These are phyloP conservation scores for Paguma larvata DNA, from an alignment of 2,797 vertebrate species.

Conservation along the genomic window DNA sequence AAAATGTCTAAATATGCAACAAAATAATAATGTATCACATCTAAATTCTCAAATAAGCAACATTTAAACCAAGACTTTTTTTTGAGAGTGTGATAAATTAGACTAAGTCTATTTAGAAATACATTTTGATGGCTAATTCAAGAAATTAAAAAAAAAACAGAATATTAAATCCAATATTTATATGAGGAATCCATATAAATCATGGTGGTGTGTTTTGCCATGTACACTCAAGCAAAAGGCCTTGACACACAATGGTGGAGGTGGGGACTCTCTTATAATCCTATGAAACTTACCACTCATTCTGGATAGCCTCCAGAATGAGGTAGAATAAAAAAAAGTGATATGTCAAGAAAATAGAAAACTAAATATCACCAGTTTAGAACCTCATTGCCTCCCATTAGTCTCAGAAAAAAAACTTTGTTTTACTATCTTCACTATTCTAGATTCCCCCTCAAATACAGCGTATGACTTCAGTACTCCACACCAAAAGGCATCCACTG, in stretches of 20 bases:
- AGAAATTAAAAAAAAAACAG: background rate
- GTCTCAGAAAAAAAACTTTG: slow-evolving; percentile 27
- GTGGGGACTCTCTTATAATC: background rate
- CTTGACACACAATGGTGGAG: background rate
- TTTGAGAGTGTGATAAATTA: slow-evolving; percentile 21
- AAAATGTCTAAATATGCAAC: slow-evolving; percentile 27
- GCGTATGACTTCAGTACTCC: background rate
- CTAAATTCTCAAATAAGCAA: slow-evolving; percentile 48
- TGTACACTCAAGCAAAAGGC: background rate
- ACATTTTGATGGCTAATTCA: slow-evolving; percentile 2
- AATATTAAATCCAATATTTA: background rate
- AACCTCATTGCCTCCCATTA: background rate
- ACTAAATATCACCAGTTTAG: background rate
- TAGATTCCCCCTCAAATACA: slow-evolving; percentile 10
- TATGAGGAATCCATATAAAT: background rate
- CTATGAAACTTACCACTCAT: background rate
- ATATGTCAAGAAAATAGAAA: slow-evolving; percentile 34
- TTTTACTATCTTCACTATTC: slow-evolving; percentile 31
- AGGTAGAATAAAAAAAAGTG: background rate
- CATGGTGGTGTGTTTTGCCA: background rate
- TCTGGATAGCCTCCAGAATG: background rate
- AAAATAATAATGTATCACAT: slow-evolving; percentile 29
- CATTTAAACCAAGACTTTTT: background rate
- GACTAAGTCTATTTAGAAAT: slow-evolving; percentile 37
- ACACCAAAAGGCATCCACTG: slow-evolving; percentile 16